phyloP scores from a whole-genome alignment of 2,113 vertebrate species.

The Coreoperca whiteheadi region DNA sequence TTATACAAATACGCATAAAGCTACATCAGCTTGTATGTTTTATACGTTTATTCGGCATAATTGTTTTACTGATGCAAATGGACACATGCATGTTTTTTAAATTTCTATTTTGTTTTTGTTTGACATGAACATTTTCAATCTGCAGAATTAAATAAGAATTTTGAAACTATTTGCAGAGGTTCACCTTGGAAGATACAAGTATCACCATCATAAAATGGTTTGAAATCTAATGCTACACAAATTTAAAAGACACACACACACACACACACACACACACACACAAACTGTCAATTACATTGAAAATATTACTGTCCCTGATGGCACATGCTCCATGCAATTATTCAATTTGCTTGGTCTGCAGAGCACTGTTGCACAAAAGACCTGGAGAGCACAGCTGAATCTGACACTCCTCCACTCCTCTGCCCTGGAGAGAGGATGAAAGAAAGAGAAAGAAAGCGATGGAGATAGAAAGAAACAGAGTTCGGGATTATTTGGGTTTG shows the following conservation, averaged over 20 bases:
- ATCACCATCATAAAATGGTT: background rate
- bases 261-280: background rate
- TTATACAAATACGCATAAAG: background rate
- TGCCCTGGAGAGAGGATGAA: slow-evolving; percentile 15
- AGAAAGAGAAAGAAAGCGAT: background rate
- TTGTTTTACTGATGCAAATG: background rate
- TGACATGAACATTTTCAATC: background rate
- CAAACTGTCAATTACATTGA: slow-evolving; percentile 50
- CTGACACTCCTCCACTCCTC: slow-evolving; percentile 22
- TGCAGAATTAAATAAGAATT: background rate
- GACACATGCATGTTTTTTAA: background rate
- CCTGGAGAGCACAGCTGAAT: slow-evolving; percentile 40
- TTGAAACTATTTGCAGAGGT: background rate
- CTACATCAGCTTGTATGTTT: background rate
- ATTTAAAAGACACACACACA: background rate
- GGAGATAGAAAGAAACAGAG: background rate
- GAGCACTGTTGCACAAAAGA: slow-evolving; percentile 57
- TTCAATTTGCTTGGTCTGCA: slow-evolving; percentile 73
- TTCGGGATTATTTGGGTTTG: background rate
- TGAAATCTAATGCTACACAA: slow-evolving; percentile 5
- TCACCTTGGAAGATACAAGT: background rate
- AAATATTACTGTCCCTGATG: slow-evolving; percentile 67
- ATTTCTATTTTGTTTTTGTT: background rate
- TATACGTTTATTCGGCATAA: background rate
- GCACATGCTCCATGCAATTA: slow-evolving; percentile 70